A percentile compares a stretch with the other conserved stretches of the same genome.
phyloP scores from a whole-genome alignment of 1,140 invertebrate species.

The Hycleus cichorii region DNA sequence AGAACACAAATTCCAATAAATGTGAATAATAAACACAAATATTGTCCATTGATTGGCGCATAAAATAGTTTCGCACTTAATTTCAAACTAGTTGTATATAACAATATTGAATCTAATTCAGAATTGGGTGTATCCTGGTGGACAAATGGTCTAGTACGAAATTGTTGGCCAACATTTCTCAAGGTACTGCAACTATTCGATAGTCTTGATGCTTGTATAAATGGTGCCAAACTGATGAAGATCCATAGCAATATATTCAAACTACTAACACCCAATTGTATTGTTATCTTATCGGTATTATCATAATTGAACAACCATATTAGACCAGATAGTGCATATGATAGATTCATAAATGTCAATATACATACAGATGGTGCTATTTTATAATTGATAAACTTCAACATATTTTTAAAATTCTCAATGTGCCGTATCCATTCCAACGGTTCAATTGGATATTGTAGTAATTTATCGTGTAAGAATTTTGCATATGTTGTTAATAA shows the following conservation, averaged over 20 bases:
- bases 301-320: slow-evolving; percentile 59
- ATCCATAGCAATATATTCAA: slow-evolving; percentile 63
- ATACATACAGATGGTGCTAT: slow-evolving; percentile 64
- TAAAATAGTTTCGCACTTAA: slow-evolving; percentile 65
- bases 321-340: slow-evolving; percentile 59
- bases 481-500: slow-evolving; percentile 62
- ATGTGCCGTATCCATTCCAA: slow-evolving; percentile 68
- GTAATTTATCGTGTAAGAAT: slow-evolving; percentile 59
- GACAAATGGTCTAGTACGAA: slow-evolving; percentile 67
- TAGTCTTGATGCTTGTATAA: slow-evolving; percentile 67
- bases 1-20: slow-evolving; percentile 51
- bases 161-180: slow-evolving; percentile 65
- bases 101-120: slow-evolving; percentile 67
- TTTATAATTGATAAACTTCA: slow-evolving; percentile 67
- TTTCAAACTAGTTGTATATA: slow-evolving; percentile 65
- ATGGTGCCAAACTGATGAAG: slow-evolving; percentile 57
- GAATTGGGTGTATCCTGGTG: slow-evolving; percentile 65
- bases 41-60: slow-evolving; percentile 60
- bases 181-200: slow-evolving; percentile 64
- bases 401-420: slow-evolving; percentile 63
- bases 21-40: slow-evolving; percentile 57
- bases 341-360: slow-evolving; percentile 64
- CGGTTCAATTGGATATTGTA: slow-evolving; percentile 60
- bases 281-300: slow-evolving; percentile 45
- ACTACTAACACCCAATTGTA: slow-evolving; percentile 52